A percentile compares a stretch with the other conserved stretches of the same genome.
phyloP scores from a whole-genome alignment of 2,797 vertebrate genomes.

The Cetoscarus ocellatus region DNA sequence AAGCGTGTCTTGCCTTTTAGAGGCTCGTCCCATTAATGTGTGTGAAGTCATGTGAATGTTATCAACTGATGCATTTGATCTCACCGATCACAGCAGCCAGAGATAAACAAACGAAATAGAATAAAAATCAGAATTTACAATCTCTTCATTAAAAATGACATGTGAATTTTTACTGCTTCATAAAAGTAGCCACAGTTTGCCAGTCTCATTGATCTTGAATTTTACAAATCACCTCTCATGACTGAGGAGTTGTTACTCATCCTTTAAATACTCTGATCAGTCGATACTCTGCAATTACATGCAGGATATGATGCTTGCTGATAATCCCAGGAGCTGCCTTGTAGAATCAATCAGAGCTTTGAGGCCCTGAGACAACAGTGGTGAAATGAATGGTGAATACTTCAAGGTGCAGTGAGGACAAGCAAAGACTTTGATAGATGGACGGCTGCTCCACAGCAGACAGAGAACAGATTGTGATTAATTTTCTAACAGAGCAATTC shows the following conservation, averaged over 20 bases:
- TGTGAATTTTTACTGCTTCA: too few relatives aligned
- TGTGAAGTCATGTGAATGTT: too few relatives aligned
- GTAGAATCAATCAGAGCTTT: conserved; percentile 77
- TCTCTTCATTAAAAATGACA: too few relatives aligned
- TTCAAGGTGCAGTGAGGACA: conserved; percentile 50
- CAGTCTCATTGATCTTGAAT: conserved; percentile 23
- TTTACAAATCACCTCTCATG: conserved; percentile 22
- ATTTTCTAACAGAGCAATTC: conserved; percentile 77
- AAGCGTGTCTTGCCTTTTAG: too few relatives aligned
- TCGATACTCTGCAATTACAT: conserved; percentile 63
- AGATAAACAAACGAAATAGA: too few relatives aligned
- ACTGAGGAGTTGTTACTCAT: conserved; percentile 37
- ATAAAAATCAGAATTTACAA: too few relatives aligned
- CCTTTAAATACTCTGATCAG: conserved; percentile 36
- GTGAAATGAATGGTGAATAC: conserved; percentile 57
- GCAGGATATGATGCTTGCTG: conserved; percentile 63
- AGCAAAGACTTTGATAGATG: conserved; percentile 79
- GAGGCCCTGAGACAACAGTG: conserved; percentile 69
- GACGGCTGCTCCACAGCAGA: conserved; percentile 73
- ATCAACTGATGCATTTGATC: too few relatives aligned
- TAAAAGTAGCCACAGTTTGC: too few relatives aligned
- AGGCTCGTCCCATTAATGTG: too few relatives aligned
- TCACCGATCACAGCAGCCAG: too few relatives aligned
- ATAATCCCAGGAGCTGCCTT: conserved; percentile 67
- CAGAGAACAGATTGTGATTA: conserved; percentile 83